Conservation (phyloP, 2,797 vertebrate genomes). For the Rhabdomys pumilio region DNA sequence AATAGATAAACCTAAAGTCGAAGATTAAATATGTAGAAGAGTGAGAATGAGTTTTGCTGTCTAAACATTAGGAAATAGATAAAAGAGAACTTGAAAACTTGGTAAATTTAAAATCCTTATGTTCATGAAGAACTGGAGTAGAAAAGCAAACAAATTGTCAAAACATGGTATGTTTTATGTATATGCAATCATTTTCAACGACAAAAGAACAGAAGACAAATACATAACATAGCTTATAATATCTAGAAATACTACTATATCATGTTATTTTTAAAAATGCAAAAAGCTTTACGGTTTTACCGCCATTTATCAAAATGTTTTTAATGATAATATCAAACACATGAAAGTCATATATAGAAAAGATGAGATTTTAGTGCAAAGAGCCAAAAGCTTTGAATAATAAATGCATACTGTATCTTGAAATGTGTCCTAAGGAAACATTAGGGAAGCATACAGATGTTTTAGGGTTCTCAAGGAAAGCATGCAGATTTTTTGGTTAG, state of each 20-base stretch:
- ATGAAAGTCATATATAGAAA: not conserved
- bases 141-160: not conserved
- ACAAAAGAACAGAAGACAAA: not conserved
- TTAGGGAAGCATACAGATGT: not conserved
- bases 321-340: not conserved
- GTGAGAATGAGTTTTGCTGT: not conserved
- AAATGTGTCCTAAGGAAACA: not conserved
- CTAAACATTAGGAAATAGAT: not conserved
- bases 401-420: not conserved
- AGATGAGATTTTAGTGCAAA: not conserved
- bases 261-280: not conserved
- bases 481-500: not conserved
- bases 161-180: not conserved
- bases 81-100: not conserved
- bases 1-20: not conserved
- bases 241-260: not conserved
- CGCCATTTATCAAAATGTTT: not conserved
- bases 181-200: not conserved
- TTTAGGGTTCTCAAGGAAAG: not conserved
- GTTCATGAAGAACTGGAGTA: not conserved
- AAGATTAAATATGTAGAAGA: not conserved
- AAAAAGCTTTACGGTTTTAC: not conserved
- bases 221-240: not conserved
- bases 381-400: constrained; percentile 12
- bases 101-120: not conserved